Evolutionary conservation across 53 echinoderm and acorn worm genomes (phyloP).

Genomic region (Mesocentrotus franciscanus): DNA sequence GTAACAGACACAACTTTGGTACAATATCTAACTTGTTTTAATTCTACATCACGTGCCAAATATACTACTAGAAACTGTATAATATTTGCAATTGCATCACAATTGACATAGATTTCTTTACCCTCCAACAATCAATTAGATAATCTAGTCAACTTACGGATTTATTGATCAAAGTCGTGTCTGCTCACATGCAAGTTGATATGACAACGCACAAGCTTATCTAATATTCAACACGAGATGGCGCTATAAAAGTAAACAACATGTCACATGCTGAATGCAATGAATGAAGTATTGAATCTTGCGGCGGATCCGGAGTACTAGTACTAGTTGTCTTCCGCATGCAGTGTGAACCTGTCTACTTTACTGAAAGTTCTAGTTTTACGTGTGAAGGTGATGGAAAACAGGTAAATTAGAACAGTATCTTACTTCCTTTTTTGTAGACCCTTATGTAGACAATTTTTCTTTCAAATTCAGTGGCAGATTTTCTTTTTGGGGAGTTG

Average conservation of each 20-base stretch:
- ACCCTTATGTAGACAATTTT: too few relatives aligned
- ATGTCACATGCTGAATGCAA: background rate
- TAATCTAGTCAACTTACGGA: conserved; percentile 38
- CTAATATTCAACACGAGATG: background rate
- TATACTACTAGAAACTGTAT: background rate
- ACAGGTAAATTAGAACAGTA: too few relatives aligned
- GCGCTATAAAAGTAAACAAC: conserved; percentile 58
- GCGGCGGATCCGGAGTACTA: too few relatives aligned
- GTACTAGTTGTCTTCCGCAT: too few relatives aligned
- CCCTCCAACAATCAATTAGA: background rate
- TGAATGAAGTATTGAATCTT: too few relatives aligned
- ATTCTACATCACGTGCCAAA: background rate
- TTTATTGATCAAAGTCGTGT: conserved; percentile 11
- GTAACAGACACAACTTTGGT: background rate
- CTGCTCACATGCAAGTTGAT: conserved; percentile 43
- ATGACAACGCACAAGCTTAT: conserved; percentile 46
- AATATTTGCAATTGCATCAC: background rate
- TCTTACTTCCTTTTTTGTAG: too few relatives aligned
- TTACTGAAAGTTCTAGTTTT: too few relatives aligned
- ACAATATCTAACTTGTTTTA: background rate
- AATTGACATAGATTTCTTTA: background rate
- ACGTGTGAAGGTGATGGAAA: too few relatives aligned
- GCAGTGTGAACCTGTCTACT: too few relatives aligned
- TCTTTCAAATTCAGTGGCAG: too few relatives aligned
- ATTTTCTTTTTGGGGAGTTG: too few relatives aligned